These are phyloP conservation scores for Oxygymnocypris stewartii DNA, from an alignment of 2,113 vertebrate species.

Conservation along the genomic window DNA sequence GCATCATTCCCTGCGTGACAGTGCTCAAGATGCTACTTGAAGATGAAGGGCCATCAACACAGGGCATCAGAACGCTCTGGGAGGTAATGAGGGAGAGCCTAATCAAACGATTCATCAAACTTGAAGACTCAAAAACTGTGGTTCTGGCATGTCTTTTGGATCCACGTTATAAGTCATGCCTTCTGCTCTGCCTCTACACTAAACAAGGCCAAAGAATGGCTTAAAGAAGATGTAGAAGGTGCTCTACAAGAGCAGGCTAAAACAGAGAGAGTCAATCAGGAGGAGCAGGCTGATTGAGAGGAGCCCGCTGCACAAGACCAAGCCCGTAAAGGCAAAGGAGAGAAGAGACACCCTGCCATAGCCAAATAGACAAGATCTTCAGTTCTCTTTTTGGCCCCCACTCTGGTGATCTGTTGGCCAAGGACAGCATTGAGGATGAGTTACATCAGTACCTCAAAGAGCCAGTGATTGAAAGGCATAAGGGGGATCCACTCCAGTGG, in stretches of 20 bases:
- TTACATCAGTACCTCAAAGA: conserved; percentile 21
- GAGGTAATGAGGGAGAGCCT: conserved; percentile 17
- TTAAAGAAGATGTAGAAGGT: neutral
- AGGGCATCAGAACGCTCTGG: neutral
- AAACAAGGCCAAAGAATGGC: neutral
- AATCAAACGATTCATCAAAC: conserved; percentile 19
- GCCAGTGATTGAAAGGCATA: too few relatives aligned
- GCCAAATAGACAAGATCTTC: neutral
- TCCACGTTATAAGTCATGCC: neutral
- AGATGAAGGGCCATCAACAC: neutral
- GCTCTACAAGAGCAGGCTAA: neutral
- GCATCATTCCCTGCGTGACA: neutral
- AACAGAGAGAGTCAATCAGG: neutral
- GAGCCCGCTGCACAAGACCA: neutral
- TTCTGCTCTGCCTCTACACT: neutral
- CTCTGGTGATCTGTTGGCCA: neutral
- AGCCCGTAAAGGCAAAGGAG: conserved; percentile 1
- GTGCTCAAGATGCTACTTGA: neutral
- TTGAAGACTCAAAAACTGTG: conserved; percentile 8
- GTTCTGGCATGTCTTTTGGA: conserved; percentile 16
- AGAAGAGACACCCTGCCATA: conserved; percentile 2
- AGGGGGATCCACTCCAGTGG: too few relatives aligned
- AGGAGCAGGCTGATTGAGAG: neutral
- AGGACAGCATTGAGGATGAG: neutral
- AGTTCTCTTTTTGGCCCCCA: neutral